Conservation (phyloP, 2,113 vertebrate species). For the Hyperopisus bebe region DNA sequence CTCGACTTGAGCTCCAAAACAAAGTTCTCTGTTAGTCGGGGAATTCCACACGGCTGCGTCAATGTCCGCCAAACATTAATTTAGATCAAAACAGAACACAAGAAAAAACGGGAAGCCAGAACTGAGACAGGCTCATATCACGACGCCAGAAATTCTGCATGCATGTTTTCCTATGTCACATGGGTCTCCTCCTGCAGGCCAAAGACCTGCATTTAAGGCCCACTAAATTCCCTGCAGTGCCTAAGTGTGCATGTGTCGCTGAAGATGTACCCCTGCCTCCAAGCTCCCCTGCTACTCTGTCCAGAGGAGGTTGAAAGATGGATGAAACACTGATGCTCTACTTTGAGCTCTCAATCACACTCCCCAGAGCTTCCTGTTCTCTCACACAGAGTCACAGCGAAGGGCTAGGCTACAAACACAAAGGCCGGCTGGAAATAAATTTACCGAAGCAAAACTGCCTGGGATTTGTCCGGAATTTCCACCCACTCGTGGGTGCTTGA, state of each 20-base stretch:
- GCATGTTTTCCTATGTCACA: not conserved
- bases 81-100: not conserved
- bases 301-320: not conserved
- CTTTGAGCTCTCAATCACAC: not conserved
- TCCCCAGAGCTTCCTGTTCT: not conserved
- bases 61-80: not conserved
- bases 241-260: not conserved
- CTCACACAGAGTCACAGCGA: not conserved
- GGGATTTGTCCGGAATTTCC: not conserved
- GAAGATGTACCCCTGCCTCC: not conserved
- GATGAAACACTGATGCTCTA: not conserved
- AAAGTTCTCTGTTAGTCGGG: not conserved
- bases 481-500: not conserved
- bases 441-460: not conserved
- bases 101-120: not conserved
- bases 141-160: not conserved
- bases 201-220: not conserved
- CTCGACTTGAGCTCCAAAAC: constrained; percentile 1
- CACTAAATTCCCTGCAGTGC: not conserved
- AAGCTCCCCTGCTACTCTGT: not conserved
- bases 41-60: not conserved
- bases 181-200: not conserved
- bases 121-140: not conserved
- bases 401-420: not conserved
- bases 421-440: not conserved